A percentile compares a stretch with the other conserved stretches of the same genome.
These are phyloP conservation scores for Phalloptychus januarius DNA, from an alignment of 2,797 vertebrate genomes.

Conservation along the genomic window DNA sequence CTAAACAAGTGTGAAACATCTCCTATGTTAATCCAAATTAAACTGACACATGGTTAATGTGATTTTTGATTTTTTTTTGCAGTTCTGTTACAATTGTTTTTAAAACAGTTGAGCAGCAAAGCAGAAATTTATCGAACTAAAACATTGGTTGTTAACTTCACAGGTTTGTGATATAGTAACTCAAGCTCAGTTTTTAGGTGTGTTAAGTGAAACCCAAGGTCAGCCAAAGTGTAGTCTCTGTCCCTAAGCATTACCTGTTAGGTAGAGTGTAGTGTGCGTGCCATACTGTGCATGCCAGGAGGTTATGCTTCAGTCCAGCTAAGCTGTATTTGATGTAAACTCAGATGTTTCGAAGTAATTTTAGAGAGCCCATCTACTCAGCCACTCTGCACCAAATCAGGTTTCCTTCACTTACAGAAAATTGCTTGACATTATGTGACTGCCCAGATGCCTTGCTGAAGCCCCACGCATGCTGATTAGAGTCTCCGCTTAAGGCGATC, in stretches of 20 bases:
- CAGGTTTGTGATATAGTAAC: background rate
- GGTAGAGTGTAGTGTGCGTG: constrained; percentile 22
- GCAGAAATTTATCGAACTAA: constrained; percentile 16
- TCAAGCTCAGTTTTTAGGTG: background rate
- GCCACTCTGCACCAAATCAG: constrained; percentile 55
- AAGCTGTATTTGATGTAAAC: constrained; percentile 50
- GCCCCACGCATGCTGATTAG: constrained; percentile 76
- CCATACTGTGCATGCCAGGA: constrained; percentile 22
- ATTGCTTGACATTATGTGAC: constrained; percentile 76
- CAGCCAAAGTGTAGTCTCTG: constrained; percentile 15
- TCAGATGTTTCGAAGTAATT: constrained; percentile 59
- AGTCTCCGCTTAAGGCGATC: constrained; percentile 67
- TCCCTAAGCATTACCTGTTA: constrained; percentile 47
- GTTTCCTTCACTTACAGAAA: constrained; percentile 71
- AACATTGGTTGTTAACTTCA: constrained; percentile 15
- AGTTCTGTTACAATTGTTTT: background rate
- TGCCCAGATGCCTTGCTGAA: constrained; percentile 54
- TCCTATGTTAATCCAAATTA: background rate
- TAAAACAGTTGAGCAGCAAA: constrained; percentile 18
- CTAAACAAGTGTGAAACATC: background rate
- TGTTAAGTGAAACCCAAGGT: constrained; percentile 20
- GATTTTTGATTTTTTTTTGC: background rate
- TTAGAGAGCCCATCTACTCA: constrained; percentile 45
- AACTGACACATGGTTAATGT: background rate
- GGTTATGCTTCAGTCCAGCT: constrained; percentile 46